phyloP scores from a whole-genome alignment of 2,113 vertebrate species.

The Patagioenas fasciata region DNA sequence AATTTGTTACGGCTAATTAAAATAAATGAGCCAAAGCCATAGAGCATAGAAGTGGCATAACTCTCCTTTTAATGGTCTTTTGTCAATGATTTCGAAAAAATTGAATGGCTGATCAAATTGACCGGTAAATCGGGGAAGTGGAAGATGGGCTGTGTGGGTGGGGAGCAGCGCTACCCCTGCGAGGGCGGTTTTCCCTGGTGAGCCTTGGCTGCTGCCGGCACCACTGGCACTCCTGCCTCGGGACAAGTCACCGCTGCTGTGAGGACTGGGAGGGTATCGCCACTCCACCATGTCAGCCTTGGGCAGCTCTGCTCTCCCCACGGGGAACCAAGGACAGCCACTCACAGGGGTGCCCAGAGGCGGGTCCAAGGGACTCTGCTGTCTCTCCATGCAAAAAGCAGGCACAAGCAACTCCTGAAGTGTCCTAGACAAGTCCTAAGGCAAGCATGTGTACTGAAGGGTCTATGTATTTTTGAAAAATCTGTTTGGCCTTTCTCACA shows the following conservation, averaged over 20 bases:
- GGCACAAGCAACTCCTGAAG: neutral
- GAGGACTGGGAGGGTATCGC: neutral
- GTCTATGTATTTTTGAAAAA: neutral
- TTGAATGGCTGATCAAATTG: conserved; percentile 43
- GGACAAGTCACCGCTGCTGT: neutral
- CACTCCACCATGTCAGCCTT: accelerated
- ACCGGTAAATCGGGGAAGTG: neutral
- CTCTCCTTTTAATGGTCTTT: conserved; percentile 30
- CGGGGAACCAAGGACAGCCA: accelerated
- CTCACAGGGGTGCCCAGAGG: too few relatives aligned
- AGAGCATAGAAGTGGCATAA: conserved; percentile 4
- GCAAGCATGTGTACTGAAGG: neutral
- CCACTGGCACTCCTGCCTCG: neutral
- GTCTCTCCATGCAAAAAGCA: neutral
- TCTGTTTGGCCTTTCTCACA: neutral
- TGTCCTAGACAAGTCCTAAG: neutral
- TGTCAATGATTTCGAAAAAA: conserved; percentile 38
- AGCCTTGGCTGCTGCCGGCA: neutral
- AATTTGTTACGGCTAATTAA: conserved; percentile 62
- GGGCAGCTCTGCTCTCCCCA: neutral
- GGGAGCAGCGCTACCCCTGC: accelerated
- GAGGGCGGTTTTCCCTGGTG: accelerated
- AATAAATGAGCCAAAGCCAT: conserved; percentile 47
- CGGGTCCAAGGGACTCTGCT: neutral
- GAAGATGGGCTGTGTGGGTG: accelerated